These are phyloP conservation scores for Sebastolobus altivelis DNA, from an alignment of 2,797 vertebrate species.

Conservation along the genomic window DNA sequence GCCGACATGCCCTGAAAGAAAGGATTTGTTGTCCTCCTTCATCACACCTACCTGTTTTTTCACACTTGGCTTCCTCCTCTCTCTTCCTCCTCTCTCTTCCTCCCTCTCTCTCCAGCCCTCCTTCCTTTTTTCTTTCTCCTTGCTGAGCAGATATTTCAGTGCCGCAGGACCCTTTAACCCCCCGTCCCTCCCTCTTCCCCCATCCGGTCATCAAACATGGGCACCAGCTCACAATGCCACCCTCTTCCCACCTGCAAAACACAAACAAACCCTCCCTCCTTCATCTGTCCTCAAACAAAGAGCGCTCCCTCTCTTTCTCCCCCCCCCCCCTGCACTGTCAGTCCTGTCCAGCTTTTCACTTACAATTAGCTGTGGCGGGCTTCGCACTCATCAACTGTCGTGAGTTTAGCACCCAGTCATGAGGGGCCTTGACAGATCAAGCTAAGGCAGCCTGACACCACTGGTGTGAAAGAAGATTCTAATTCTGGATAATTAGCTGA, in stretches of 20 bases:
- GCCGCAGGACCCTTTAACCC: constrained; percentile 41
- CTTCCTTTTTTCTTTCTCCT: constrained; percentile 53
- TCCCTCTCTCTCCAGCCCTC: constrained; percentile 26
- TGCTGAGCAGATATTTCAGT: constrained; percentile 60
- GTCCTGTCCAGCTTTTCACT: constrained; percentile 95
- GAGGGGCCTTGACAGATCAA: constrained; percentile 83
- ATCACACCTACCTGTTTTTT: constrained; percentile 81
- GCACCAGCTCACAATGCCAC: constrained; percentile 65
- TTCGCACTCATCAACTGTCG: constrained; percentile 86
- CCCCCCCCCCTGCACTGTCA: constrained; percentile 66
- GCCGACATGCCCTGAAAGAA: constrained; percentile 79
- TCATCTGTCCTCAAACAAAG: constrained; percentile 72
- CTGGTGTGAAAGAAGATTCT: constrained; percentile 90
- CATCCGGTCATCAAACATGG: constrained; percentile 53
- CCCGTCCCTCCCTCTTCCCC: constrained; percentile 3
- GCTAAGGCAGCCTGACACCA: constrained; percentile 86
- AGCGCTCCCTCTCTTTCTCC: constrained; percentile 22
- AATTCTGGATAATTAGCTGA: constrained; percentile 91
- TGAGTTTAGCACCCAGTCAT: constrained; percentile 88
- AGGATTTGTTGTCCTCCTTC: constrained; percentile 76
- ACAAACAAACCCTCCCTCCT: constrained; percentile 71
- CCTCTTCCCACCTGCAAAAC: constrained; percentile 76
- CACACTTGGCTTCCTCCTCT: constrained; percentile 69
- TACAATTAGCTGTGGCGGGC: constrained; percentile 90
- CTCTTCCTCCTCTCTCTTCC: constrained; percentile 31